Percentiles rank a stretch among this genome's conserved stretches.
These are phyloP conservation scores for Keiferia lycopersicella DNA, from an alignment of 2,888 invertebrate species.

Conservation along the genomic window DNA sequence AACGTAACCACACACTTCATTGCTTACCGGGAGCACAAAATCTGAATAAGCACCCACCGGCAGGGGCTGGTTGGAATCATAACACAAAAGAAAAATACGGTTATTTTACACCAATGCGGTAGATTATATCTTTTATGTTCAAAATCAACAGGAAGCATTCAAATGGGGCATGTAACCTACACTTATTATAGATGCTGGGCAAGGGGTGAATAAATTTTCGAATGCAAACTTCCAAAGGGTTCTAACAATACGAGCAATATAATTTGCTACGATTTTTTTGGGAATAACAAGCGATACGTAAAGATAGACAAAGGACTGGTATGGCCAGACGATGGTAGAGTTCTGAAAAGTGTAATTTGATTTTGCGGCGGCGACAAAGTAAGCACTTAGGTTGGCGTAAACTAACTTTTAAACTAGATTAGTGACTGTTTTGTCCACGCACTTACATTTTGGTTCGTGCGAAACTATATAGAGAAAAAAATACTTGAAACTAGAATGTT, in stretches of 20 bases:
- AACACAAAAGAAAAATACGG: conserved; percentile 78
- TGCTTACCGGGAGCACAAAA: conserved; percentile 51
- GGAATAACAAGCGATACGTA: conserved; percentile 53
- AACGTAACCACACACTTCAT: conserved; percentile 55
- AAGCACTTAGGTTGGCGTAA: conserved; percentile 48
- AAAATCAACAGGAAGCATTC: conserved; percentile 80
- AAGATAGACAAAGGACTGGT: conserved; percentile 36
- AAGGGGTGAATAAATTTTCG: conserved; percentile 76
- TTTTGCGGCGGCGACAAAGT: conserved; percentile 45
- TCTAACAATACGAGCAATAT: conserved; percentile 57
- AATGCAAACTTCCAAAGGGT: conserved; percentile 69
- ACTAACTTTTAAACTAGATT: conserved; percentile 58
- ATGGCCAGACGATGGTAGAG: conserved; percentile 41
- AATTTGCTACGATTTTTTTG: conserved; percentile 47
- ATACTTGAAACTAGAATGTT: not conserved
- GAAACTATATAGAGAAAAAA: not conserved
- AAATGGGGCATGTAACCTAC: conserved; percentile 81
- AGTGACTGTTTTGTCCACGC: conserved; percentile 42
- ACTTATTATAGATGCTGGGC: conserved; percentile 74
- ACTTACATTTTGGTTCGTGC: not conserved
- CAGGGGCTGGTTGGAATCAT: conserved; percentile 69
- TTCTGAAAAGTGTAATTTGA: conserved; percentile 61
- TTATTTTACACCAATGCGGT: conserved; percentile 80
- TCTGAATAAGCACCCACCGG: conserved; percentile 58
- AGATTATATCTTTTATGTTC: conserved; percentile 80